Conservation (phyloP, 2,888 invertebrate species). For the Molorchus minor region DNA sequence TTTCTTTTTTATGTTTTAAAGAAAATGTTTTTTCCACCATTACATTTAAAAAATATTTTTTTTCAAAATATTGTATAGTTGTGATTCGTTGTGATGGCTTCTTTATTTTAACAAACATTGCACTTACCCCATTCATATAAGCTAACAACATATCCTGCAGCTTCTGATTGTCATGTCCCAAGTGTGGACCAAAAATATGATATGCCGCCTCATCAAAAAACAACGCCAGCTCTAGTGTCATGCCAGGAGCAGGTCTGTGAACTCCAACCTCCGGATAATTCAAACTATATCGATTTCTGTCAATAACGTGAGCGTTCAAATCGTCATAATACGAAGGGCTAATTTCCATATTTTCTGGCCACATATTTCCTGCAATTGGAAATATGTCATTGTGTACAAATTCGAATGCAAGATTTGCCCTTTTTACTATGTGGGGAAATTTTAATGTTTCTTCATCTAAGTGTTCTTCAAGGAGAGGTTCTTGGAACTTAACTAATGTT, state of each 20-base stretch:
- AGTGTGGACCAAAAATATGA: constrained; percentile 73
- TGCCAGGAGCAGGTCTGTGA: constrained; percentile 43
- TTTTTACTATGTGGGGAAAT: constrained; percentile 69
- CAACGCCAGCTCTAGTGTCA: constrained; percentile 76
- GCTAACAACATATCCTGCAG: constrained; percentile 80
- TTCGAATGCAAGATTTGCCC: constrained; percentile 64
- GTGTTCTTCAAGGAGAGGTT: constrained; percentile 51
- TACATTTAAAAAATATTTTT: too few relatives aligned
- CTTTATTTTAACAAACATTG: too few relatives aligned
- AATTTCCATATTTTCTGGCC: constrained; percentile 37
- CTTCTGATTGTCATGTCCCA: constrained; percentile 71
- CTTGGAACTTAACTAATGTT: constrained; percentile 58
- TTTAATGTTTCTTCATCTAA: constrained; percentile 39
- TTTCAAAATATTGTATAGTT: too few relatives aligned
- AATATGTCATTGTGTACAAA: constrained; percentile 61
- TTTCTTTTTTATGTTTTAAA: too few relatives aligned
- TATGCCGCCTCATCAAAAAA: constrained; percentile 81
- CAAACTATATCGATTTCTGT: not conserved
- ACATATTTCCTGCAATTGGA: constrained; percentile 41
- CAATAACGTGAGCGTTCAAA: not conserved
- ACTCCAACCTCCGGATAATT: constrained; percentile 24
- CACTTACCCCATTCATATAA: constrained; percentile 79
- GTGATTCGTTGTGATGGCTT: too few relatives aligned
- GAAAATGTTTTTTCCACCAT: too few relatives aligned
- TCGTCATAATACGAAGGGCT: not conserved